Conservation (phyloP, 2,888 invertebrate genomes). For the Perizoma affinitatum region DNA sequence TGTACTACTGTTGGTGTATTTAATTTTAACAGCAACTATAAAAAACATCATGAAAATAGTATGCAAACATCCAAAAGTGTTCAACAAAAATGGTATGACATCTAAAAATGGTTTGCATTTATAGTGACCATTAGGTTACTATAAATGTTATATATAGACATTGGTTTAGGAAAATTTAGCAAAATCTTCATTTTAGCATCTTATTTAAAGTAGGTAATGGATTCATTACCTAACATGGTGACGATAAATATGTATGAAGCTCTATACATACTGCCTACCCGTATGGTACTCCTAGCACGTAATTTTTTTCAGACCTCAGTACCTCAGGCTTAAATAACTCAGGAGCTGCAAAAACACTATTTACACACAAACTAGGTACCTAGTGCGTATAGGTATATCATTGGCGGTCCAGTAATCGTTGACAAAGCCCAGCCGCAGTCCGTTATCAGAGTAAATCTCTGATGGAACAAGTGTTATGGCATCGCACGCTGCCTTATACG, state of each 20-base stretch:
- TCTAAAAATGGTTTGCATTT: neutral
- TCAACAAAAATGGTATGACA: neutral
- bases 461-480: conserved; percentile 77
- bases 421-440: conserved; percentile 56
- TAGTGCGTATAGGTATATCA: conserved; percentile 45
- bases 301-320: too few relatives aligned
- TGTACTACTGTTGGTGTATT: too few relatives aligned
- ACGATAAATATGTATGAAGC: conserved; percentile 1
- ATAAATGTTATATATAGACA: neutral
- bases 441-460: conserved; percentile 68
- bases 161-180: conserved; percentile 6
- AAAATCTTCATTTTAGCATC: conserved; percentile 2
- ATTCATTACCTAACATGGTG: conserved; percentile 7
- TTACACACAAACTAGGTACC: conserved; percentile 32
- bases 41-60: too few relatives aligned
- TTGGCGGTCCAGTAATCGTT: conserved; percentile 62
- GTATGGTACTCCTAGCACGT: too few relatives aligned
- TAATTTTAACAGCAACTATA: too few relatives aligned
- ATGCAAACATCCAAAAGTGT: too few relatives aligned
- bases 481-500: conserved; percentile 60
- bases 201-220: conserved; percentile 3
- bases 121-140: conserved; percentile 4
- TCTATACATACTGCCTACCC: too few relatives aligned
- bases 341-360: conserved; percentile 13
- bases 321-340: too few relatives aligned